Percentiles rank a stretch among this genome's conserved stretches.
phyloP scores from a whole-genome alignment of 2,113 vertebrate genomes.

The Sylvilagus bachmani region DNA sequence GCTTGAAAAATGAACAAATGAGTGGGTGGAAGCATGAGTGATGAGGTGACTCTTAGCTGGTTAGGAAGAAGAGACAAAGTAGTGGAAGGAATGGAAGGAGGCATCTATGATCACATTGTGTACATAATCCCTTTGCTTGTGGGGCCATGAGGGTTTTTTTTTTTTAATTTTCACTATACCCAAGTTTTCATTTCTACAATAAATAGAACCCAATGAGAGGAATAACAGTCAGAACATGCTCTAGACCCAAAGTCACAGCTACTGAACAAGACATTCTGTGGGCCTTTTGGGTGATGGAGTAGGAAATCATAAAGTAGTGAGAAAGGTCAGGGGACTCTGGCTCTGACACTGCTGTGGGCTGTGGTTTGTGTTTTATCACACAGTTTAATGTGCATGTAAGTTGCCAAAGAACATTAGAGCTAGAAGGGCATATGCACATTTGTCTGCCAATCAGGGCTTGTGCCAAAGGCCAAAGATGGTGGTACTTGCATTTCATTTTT shows the following conservation, averaged over 20 bases:
- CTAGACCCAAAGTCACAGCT: background rate
- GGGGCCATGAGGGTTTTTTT: background rate
- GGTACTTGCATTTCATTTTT: background rate
- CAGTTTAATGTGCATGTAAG: background rate
- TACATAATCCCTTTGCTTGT: background rate
- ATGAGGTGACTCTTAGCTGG: background rate
- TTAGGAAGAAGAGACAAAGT: slow-evolving; percentile 18
- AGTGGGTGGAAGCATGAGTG: background rate
- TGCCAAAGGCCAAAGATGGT: background rate
- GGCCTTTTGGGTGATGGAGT: background rate
- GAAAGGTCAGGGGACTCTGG: background rate
- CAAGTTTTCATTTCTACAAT: background rate
- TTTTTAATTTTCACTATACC: background rate
- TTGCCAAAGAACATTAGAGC: slow-evolving; percentile 17
- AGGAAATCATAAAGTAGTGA: background rate
- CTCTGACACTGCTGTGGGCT: background rate
- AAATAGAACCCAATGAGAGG: background rate
- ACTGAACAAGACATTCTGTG: background rate
- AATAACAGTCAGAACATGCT: background rate
- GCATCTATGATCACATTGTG: background rate
- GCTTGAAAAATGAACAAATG: slow-evolving; percentile 16
- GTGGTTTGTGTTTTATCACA: slow-evolving; percentile 27
- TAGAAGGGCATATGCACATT: background rate
- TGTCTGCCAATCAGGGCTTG: background rate
- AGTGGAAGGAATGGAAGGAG: background rate